Percentiles rank a stretch among this genome's conserved stretches.
Evolutionary conservation across 1,140 invertebrate genomes (phyloP).

Genomic region (Trichonephila inaurata): DNA sequence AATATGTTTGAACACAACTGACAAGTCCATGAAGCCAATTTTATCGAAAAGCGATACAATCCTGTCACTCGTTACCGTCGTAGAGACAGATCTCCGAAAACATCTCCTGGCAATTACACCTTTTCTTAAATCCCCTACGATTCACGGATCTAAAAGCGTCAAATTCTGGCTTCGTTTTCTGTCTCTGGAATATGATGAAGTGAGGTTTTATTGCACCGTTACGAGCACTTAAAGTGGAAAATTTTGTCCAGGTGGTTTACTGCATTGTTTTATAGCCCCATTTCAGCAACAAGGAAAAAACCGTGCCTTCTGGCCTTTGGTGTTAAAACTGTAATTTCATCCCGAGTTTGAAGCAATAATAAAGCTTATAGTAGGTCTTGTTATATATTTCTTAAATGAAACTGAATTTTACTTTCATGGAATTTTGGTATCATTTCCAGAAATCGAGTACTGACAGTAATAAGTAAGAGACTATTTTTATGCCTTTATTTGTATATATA

Average conservation of each 20-base stretch:
- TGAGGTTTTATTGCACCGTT: slow-evolving; percentile 13
- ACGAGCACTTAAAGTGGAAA: slow-evolving; percentile 40
- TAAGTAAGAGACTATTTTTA: too few species aligned
- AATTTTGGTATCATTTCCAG: too few species aligned
- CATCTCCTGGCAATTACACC: not conserved
- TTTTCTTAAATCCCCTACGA: not conserved
- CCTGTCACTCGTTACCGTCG: slow-evolving; percentile 13
- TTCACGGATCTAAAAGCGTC: not conserved
- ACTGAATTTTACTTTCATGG: too few species aligned
- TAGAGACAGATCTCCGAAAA: not conserved
- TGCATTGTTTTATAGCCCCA: slow-evolving; percentile 31
- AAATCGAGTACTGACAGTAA: too few species aligned
- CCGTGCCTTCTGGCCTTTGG: not conserved
- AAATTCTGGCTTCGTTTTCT: not conserved
- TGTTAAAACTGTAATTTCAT: not conserved
- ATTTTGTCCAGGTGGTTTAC: slow-evolving; percentile 37
- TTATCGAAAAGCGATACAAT: slow-evolving; percentile 21
- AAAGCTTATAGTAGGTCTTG: not conserved
- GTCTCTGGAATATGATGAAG: slow-evolving; percentile 9
- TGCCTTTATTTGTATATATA: too few species aligned
- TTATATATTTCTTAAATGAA: too few species aligned
- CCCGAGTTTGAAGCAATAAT: not conserved
- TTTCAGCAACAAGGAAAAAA: not conserved
- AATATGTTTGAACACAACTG: not conserved
- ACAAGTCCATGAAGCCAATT: slow-evolving; percentile 34